Conservation (phyloP, 2,113 vertebrate genomes). For the Amazona guildingii region DNA sequence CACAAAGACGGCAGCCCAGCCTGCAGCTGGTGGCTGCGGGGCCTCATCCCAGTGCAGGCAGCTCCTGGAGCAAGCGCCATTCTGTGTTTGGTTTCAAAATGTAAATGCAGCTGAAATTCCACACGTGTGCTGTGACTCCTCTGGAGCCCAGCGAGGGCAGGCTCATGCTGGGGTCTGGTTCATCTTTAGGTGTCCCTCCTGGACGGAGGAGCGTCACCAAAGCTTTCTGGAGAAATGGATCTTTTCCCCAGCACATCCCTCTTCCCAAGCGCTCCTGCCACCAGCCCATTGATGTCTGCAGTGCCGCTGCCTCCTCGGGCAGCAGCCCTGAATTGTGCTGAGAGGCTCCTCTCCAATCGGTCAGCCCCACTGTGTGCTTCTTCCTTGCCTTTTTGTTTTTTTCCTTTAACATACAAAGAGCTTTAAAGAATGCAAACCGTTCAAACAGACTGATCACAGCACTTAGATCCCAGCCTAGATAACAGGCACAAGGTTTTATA, state of each 20-base stretch:
- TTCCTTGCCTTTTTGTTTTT: neutral
- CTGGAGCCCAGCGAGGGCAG: neutral
- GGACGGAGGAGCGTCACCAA: neutral
- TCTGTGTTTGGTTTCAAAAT: neutral
- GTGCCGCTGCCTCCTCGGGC: fast-evolving
- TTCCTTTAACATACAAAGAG: neutral
- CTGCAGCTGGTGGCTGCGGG: neutral
- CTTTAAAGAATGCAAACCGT: neutral
- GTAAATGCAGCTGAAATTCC: neutral
- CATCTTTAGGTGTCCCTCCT: fast-evolving
- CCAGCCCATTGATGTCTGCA: neutral
- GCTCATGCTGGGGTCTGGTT: neutral
- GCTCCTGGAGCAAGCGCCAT: fast-evolving
- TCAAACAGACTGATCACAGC: neutral
- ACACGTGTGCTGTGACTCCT: fast-evolving
- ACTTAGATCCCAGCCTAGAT: neutral
- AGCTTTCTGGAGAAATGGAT: neutral
- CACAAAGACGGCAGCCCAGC: neutral
- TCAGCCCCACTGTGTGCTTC: neutral
- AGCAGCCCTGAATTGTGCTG: neutral
- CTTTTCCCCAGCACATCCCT: neutral
- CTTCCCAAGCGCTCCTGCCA: fast-evolving
- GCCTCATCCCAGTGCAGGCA: neutral
- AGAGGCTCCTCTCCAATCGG: neutral
- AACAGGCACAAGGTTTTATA: neutral